Base-by-base conservation (phyloP, 2,888 invertebrate species). In the Platypus cylindrus region DNA sequence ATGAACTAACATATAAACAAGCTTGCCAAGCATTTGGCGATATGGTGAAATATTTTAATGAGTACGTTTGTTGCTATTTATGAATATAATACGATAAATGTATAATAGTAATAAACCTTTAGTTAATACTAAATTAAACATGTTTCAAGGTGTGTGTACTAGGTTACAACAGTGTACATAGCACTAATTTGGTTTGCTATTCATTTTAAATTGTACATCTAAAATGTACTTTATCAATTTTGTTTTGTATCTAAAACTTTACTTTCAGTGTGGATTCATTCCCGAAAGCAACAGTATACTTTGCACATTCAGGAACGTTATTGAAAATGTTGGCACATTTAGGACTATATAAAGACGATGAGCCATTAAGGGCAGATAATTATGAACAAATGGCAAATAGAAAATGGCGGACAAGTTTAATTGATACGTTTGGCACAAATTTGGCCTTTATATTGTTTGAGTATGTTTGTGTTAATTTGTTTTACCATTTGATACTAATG, bases 281-380 rank as follows among this genome's bases (percentile, higher is more conserved):
- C 42, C 56, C 59, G 3, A 58, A 54, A 45, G 53, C 53, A 4
- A 69, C 72, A 17, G 73, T 78, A 44, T 76, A 84, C 49, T 87
- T 87, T 54, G 74, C 83, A 1, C 87, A 89, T 61, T 86, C 86
- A 1, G 87, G 87, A 3, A 77, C 85, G 1, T 53, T 87, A 26
- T 60, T 87, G 17, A 89, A 87, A 63, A 56, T 84, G 32, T 52
- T 85, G 29, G 70, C 81, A 1, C 73, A 80, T 48, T 57, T 87
- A 43, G 76, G 78, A 9, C 63, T 89, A 5, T 84, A 78, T 48
- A 74, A 71, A 53, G 83, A 86, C 30, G 52, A 66, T 1, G 41
- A 59, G 2, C 70, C 67, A 17, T 62, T 86, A 28, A 69, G 60
- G n/a, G 72, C 75, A 23, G 61, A 70, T 38, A 60, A 59, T 54